Base-by-base conservation (phyloP, 1,140 invertebrate genomes). In the Drosophila nebulosa region DNA sequence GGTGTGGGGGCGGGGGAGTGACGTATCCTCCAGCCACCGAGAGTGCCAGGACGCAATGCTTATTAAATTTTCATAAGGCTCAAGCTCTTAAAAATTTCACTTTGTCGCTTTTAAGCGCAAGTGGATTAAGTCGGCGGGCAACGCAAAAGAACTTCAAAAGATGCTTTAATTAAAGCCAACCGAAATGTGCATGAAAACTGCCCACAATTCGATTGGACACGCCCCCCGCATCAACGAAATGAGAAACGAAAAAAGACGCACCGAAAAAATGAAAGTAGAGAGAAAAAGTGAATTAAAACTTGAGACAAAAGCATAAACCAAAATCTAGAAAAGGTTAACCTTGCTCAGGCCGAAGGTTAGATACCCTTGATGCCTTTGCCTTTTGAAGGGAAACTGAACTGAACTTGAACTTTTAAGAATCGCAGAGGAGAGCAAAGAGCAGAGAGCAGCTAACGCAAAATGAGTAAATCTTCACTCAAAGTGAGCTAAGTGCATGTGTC, bases 51-150 rank as follows among this genome's bases (percentile, higher is more conserved):
- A 56, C 61, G 51, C 57, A 65, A 60, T 74, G 70, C 78, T 86
- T 85, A 85, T 85, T 85, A 85, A 81, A 86, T 86, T 85, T 85
- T 85, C 78, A 85, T 88, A 80, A 74, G 70, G 62, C 72, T 46
- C 39, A 58, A 63, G 63, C 36, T 67, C 69, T 79, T 74, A 77
- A 76, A 85, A 73, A 75, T 81, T 72, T 70, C 66, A 65, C 79
- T 79, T 67, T 67, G 67, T 57, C 61, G 66, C 64, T 70, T 67
- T 70, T 64, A 70, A 80, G 69, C 64, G 56, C 64, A 85, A 85
- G 83, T 85, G 81, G 81, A 85, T 85, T 86, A 85, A 84, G 80
- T 14, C 51, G 30, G n/a, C 10, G 50, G 50, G 35, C 46, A 46
- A 35, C 21, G 16, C 14, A 24, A 27, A 26, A 12, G 10, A 67